Conservation (phyloP, 53 echinoderm and acorn worm genomes). For the Glandiceps talaboti region DNA sequence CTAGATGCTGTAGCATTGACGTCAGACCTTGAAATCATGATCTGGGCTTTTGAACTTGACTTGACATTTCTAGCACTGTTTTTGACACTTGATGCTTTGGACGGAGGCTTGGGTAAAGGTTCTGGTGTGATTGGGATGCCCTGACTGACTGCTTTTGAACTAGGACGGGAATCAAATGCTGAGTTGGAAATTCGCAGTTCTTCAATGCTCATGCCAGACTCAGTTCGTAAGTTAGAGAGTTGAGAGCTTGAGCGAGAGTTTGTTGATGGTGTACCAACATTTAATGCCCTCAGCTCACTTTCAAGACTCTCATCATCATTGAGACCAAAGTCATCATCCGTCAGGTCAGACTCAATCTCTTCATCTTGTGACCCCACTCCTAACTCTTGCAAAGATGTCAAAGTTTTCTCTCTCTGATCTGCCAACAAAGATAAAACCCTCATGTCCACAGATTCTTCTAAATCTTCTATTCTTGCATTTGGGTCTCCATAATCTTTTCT, state of each 20-base stretch:
- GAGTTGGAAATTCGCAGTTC: not conserved
- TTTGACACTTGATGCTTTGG: not conserved
- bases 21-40: not conserved
- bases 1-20: slow-evolving; percentile 3
- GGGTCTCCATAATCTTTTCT: not conserved
- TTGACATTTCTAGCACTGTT: not conserved
- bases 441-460: not conserved
- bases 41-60: not conserved
- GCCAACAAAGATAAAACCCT: not conserved
- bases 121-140: not conserved
- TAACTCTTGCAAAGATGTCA: not conserved
- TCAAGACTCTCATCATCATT: not conserved
- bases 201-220: not conserved
- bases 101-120: not conserved
- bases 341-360: not conserved
- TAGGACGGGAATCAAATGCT: not conserved
- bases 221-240: not conserved
- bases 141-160: not conserved
- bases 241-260: not conserved
- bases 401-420: not conserved
- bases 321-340: not conserved
- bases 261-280: not conserved
- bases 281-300: not conserved
- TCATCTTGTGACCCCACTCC: not conserved
- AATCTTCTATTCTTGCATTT: not conserved